Evolutionary conservation across 2,113 vertebrate species (phyloP).

Genomic region (Corythoichthys intestinalis): DNA sequence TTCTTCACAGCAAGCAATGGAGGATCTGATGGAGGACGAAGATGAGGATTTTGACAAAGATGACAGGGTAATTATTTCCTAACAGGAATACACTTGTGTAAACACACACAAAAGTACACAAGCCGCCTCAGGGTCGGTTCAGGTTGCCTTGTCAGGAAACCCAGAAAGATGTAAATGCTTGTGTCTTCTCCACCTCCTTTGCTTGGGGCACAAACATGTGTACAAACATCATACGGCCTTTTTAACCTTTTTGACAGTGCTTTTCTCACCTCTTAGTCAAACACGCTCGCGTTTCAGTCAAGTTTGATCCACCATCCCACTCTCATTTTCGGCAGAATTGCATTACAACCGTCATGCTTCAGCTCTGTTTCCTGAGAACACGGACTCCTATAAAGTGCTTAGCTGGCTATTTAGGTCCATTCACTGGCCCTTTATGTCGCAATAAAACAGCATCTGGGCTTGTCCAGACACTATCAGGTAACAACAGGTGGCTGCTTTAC

Average conservation of each 20-base stretch:
- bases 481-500: constrained; percentile 73
- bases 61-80: constrained; percentile 99
- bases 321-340: constrained; percentile 27
- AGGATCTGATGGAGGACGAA: constrained; percentile 95
- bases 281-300: constrained; percentile 23
- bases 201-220: constrained; percentile 53
- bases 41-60: constrained; percentile 99
- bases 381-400: constrained; percentile 62
- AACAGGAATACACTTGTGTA: constrained; percentile 62
- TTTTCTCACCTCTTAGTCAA: constrained; percentile 52
- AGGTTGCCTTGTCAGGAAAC: constrained; percentile 82
- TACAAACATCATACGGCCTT: constrained; percentile 64
- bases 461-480: constrained; percentile 72
- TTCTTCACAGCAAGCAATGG: constrained; percentile 83
- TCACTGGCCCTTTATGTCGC: constrained; percentile 67
- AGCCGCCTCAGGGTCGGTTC: constrained; percentile 73
- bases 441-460: constrained; percentile 73
- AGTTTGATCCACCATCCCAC: constrained; percentile 18
- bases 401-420: constrained; percentile 66
- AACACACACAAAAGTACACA: constrained; percentile 8
- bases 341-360: constrained; percentile 26
- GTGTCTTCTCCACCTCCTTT: constrained; percentile 32
- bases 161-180: constrained; percentile 68
- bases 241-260: constrained; percentile 58
- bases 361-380: constrained; percentile 53